Conservation (phyloP, 2,888 invertebrate genomes). For the Pimpla rufipes region DNA sequence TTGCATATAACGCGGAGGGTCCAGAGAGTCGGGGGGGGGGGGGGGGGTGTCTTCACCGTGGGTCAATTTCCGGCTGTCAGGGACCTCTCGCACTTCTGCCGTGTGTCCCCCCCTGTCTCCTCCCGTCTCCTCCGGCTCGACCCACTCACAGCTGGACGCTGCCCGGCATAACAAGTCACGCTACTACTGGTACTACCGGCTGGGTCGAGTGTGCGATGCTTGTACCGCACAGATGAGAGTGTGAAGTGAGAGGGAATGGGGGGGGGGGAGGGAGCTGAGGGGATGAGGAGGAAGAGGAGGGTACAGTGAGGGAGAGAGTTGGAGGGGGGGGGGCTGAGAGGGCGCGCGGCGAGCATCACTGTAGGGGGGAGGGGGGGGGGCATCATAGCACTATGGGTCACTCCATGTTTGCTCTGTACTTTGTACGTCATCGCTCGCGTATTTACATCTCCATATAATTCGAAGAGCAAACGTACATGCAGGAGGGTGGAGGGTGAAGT, state of each 20-base stretch:
- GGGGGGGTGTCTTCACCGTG: constrained; percentile 36
- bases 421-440: constrained; percentile 52
- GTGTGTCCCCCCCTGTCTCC: constrained; percentile 11
- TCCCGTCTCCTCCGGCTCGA: constrained; percentile 27
- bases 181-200: constrained; percentile 20
- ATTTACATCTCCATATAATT: constrained; percentile 65
- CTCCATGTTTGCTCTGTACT: constrained; percentile 52
- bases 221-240: constrained; percentile 26
- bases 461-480: constrained; percentile 53
- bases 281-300: not conserved
- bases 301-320: too few species aligned
- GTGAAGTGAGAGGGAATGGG: not conserved
- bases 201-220: constrained; percentile 58
- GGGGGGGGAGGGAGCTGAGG: not conserved
- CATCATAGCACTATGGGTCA: constrained; percentile 32
- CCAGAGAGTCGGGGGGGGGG: too few species aligned
- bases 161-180: constrained; percentile 50
- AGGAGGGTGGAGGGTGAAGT: not conserved
- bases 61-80: constrained; percentile 67
- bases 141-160: constrained; percentile 16
- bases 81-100: constrained; percentile 57
- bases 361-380: not conserved
- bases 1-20: not conserved
- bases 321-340: not conserved
- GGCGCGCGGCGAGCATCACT: not conserved